These are phyloP conservation scores for Hypomecis atomaria DNA, from an alignment of 2,888 invertebrate species.

Conservation along the genomic window DNA sequence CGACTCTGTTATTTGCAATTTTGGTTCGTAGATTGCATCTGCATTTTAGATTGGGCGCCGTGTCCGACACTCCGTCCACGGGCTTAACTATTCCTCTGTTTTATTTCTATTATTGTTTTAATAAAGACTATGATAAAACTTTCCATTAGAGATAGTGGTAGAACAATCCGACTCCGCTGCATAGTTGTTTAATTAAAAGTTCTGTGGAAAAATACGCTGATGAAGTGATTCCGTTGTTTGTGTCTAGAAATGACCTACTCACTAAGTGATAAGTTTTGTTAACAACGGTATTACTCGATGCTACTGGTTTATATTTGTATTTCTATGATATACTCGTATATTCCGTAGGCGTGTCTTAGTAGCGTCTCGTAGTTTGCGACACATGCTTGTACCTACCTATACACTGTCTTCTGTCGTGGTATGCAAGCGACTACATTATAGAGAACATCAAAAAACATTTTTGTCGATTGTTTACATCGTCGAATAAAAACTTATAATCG, in stretches of 20 bases:
- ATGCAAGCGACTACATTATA: too few species aligned
- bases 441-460: too few species aligned
- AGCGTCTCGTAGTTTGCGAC: too few species aligned
- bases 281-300: too few species aligned
- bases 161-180: slow-evolving; percentile 14
- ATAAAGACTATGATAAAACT: slow-evolving; percentile 34
- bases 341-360: too few species aligned
- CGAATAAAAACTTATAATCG: too few species aligned
- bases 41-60: slow-evolving; percentile 56
- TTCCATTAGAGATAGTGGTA: slow-evolving; percentile 28
- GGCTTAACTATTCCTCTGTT: slow-evolving; percentile 48
- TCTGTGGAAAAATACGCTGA: slow-evolving; percentile 18
- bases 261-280: too few species aligned
- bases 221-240: slow-evolving; percentile 17
- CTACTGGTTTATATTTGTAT: too few species aligned
- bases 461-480: too few species aligned
- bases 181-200: slow-evolving; percentile 32
- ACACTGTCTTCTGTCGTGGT: too few species aligned
- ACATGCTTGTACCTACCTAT: too few species aligned
- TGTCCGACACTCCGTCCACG: slow-evolving; percentile 40
- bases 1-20: slow-evolving; percentile 15
- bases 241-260: background rate
- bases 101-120: slow-evolving; percentile 48
- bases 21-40: slow-evolving; percentile 51
- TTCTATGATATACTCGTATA: too few species aligned